Base-by-base conservation (phyloP, 2,113 vertebrate genomes). In the Ophthalmolycus amberensis region DNA sequence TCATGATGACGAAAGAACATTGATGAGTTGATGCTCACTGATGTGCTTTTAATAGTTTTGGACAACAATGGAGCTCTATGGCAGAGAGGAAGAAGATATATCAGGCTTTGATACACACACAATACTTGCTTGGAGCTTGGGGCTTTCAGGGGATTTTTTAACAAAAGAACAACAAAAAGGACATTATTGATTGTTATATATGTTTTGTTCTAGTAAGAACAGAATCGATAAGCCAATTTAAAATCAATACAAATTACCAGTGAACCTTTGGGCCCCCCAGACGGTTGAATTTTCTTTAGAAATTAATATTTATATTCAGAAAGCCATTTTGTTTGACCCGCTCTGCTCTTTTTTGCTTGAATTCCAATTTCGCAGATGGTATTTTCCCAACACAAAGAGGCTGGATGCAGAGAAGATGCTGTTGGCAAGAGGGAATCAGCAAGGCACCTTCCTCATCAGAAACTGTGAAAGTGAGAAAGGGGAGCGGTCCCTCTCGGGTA, bases 401-500 rank as follows among this genome's bases (percentile, higher is more conserved):
- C 67, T 89, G 90, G 98, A 99, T 90, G 96, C 98, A 0, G 97
- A 99, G 88, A 98, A 95, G 91, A 92, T 97, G 85, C 93, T 99
- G 42, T 46, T 90, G 58, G 81, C 90, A 32, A 86, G 85, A 71
- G 95, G 87, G 82, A 99, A 98, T 82, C 6, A 48, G 48, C 78
- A 94, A 0, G 97, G 98, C 29, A 92, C 97, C 64, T 99, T 98
- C 88, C 93, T 99, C 27, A 94, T 99, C 83, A 93, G 98, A 89
- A 95, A 98, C 86, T 97, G 96, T 0, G 98, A 99, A 90, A 98
- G 95, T 89, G 94, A 96, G 75, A 93, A 81, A 83, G 96, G 97
- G 27, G 93, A 97, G 58, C 95, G 96, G 3, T 95, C 98, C 27
- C 96, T 99, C 25, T 99, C 98, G 95, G 97, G 98, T 99, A 95